Conservation (phyloP, 2,113 vertebrate species). For the Hemichromis elongatus region DNA sequence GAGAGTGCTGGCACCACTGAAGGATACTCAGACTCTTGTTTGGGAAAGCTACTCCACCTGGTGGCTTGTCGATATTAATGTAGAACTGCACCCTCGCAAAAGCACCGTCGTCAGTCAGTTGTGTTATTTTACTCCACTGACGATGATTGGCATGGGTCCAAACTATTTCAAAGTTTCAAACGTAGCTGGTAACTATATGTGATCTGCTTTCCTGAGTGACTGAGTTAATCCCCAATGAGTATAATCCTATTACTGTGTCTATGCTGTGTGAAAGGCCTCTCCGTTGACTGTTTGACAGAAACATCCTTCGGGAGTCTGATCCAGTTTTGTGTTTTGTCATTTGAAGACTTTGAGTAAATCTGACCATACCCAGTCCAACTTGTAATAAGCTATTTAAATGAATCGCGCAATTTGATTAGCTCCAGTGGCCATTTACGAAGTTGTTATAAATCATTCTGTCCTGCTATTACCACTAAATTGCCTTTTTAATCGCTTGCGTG, state of each 20-base stretch:
- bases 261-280: background rate
- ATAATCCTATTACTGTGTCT: slow-evolving; percentile 50
- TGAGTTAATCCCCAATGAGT: slow-evolving; percentile 30
- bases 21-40: background rate
- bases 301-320: background rate
- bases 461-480: background rate
- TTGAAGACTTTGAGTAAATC: background rate
- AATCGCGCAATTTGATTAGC: background rate
- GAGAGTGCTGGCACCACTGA: background rate
- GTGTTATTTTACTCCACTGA: background rate
- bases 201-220: slow-evolving; percentile 29
- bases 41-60: slow-evolving; percentile 26
- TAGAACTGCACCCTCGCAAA: background rate
- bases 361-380: background rate
- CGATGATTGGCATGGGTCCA: background rate
- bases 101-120: background rate
- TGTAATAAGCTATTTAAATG: background rate
- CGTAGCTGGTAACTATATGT: background rate
- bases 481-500: slow-evolving; percentile 15
- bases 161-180: background rate
- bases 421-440: background rate
- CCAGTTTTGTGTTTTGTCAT: background rate
- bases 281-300: background rate
- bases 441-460: slow-evolving; percentile 25
- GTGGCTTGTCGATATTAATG: background rate